Conservation (phyloP, 92 coral and sea anemone species). For the Palythoa grandis region DNA sequence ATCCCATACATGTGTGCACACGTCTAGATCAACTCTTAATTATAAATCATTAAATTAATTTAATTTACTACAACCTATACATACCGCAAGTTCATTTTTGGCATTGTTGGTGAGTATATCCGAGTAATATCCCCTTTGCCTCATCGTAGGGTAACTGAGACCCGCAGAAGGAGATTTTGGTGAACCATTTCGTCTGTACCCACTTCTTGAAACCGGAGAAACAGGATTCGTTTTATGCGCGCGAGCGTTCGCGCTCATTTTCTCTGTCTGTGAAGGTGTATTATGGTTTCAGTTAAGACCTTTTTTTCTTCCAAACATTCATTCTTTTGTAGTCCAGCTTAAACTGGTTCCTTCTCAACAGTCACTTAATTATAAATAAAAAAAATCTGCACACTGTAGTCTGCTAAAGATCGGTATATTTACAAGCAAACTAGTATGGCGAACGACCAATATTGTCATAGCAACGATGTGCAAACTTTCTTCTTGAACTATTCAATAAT, state of each 20-base stretch:
- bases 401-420: conserved; percentile 11
- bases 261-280: not conserved
- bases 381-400: not conserved
- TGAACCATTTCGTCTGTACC: conserved; percentile 50
- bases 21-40: too few species aligned
- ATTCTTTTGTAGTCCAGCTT: not conserved
- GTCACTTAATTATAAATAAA: not conserved
- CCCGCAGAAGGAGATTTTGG: conserved; percentile 79
- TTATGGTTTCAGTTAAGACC: not conserved
- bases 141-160: conserved; percentile 74
- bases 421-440: conserved; percentile 43
- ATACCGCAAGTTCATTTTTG: conserved; percentile 79
- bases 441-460: conserved; percentile 22
- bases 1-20: too few species aligned
- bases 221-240: conserved; percentile 63
- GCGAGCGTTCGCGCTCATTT: conserved; percentile 67
- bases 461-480: conserved; percentile 31
- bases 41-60: too few species aligned
- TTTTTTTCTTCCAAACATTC: conserved; percentile 5
- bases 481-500: conserved; percentile 11
- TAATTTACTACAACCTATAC: conserved; percentile 7
- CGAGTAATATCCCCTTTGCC: conserved; percentile 96
- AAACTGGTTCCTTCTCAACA: not conserved
- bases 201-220: conserved; percentile 50
- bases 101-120: conserved; percentile 91